phyloP scores from a whole-genome alignment of 2,797 vertebrate genomes.

The Lepus townsendii region DNA sequence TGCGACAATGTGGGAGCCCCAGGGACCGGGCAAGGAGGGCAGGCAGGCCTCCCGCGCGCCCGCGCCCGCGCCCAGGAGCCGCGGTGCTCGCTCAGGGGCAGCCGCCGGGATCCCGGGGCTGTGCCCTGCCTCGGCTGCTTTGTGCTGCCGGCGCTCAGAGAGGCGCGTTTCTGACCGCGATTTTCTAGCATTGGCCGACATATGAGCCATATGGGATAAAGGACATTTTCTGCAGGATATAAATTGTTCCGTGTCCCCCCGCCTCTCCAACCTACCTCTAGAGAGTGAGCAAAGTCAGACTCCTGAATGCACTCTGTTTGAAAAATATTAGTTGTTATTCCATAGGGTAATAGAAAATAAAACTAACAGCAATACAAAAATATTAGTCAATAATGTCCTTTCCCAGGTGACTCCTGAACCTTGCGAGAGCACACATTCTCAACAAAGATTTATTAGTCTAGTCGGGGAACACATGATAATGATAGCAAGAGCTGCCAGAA shows the following conservation, averaged over 20 bases:
- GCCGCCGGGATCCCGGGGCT: conserved; percentile 36
- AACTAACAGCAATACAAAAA: conserved; percentile 78
- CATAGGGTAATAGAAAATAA: conserved; percentile 74
- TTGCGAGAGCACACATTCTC: conserved; percentile 77
- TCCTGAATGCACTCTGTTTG: background rate
- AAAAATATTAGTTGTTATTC: conserved; percentile 74
- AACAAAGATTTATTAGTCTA: conserved; percentile 80
- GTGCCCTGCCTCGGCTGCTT: conserved; percentile 10
- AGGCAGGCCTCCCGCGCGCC: conserved; percentile 44
- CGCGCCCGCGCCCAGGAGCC: background rate
- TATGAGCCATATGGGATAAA: conserved; percentile 63
- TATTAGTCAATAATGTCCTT: conserved; percentile 81
- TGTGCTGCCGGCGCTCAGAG: conserved; percentile 19
- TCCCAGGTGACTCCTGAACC: conserved; percentile 80
- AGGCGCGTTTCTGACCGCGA: background rate
- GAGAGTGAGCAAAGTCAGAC: conserved; percentile 62
- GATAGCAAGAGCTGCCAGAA: conserved; percentile 79
- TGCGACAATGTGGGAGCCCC: conserved; percentile 67
- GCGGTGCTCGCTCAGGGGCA: background rate
- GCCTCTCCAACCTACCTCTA: background rate
- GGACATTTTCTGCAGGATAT: conserved; percentile 56
- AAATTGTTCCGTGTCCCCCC: background rate
- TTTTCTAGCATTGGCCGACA: conserved; percentile 48
- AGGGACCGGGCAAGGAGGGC: conserved; percentile 57
- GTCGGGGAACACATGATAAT: conserved; percentile 81